Conservation (phyloP, 1,140 invertebrate species). For the Holcopasites calliopsidis region DNA sequence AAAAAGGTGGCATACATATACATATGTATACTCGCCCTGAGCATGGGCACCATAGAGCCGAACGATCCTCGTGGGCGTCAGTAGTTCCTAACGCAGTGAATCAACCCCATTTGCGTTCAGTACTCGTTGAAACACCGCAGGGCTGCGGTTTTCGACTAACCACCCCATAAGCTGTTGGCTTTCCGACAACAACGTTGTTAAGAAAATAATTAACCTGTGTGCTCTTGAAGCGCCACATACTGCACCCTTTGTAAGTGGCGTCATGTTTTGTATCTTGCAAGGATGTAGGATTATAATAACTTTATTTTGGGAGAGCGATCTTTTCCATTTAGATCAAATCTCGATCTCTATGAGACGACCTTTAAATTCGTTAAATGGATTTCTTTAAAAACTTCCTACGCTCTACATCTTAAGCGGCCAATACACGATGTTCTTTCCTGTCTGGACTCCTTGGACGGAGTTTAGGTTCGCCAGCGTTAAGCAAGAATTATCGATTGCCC, state of each 20-base stretch:
- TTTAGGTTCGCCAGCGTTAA: too few species aligned
- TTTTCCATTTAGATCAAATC: too few species aligned
- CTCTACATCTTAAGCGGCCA: too few species aligned
- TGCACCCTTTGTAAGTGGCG: not conserved
- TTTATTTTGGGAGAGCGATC: too few species aligned
- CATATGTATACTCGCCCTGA: too few species aligned
- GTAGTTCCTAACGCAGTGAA: too few species aligned
- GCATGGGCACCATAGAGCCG: not conserved
- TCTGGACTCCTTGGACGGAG: too few species aligned
- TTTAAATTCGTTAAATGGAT: not conserved
- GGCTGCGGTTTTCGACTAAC: conserved; percentile 61
- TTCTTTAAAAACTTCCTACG: too few species aligned
- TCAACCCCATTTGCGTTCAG: conserved; percentile 19
- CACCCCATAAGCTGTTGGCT: conserved; percentile 56
- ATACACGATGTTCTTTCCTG: too few species aligned
- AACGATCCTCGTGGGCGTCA: not conserved
- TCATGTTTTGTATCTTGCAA: not conserved
- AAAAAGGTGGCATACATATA: too few species aligned
- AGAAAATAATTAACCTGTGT: conserved; percentile 52
- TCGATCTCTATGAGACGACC: not conserved
- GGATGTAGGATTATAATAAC: too few species aligned
- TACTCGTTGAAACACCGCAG: conserved; percentile 52
- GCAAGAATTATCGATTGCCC: too few species aligned
- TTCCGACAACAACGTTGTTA: conserved; percentile 14
- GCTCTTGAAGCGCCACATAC: not conserved